Base-by-base conservation (phyloP, 2,888 invertebrate genomes). In the Leucania comma region DNA sequence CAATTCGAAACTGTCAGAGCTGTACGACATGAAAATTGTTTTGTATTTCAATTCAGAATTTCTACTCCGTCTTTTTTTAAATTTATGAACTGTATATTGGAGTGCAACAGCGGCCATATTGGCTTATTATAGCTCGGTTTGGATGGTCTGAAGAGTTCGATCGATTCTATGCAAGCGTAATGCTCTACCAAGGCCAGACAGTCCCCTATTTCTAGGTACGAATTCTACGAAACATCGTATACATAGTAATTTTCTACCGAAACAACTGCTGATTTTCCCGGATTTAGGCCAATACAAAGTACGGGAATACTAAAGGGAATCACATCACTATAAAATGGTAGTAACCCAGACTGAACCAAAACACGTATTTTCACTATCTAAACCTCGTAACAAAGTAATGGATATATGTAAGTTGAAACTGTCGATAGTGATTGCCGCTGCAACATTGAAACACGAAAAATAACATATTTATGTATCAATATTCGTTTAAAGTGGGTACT, bases 1-100 rank as follows among this genome's bases (percentile, higher is more conserved):
- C 78, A 64, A 78, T 78, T 70, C 70, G 42, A 42, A 57, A 54
- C 81, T 77, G 81, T 71, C 81, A 56, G 26, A 58, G 26, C 42
- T 54, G 42, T 24, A 17, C 48, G 70, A 76, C 22, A 38, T 17
- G 61, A 58, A 58, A 60, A 64, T 78, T 64, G 71, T 57, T 64
- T 81, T 66, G 65, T 63, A n/a, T 75, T 68, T 29, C 64, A 62
- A 59, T 62, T 74, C 54, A 46, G n/a, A 46, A 32, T 65, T 57
- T n/a, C 22, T 48, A 3, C 14, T 20, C 2, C 24, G 4, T 9
- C 14, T 56, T 26, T 42, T 68, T 6, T 50, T 60, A 22, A 32
- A 14, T 67, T 26, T 54, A 9, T 26, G 8, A 24, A 12, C 3
- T 24, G 26, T 26, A 29, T 29, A 42, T 42, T 38, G 1, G 17